Base-by-base conservation (phyloP, 2,113 vertebrate genomes). In the Hydrolagus affinis region DNA sequence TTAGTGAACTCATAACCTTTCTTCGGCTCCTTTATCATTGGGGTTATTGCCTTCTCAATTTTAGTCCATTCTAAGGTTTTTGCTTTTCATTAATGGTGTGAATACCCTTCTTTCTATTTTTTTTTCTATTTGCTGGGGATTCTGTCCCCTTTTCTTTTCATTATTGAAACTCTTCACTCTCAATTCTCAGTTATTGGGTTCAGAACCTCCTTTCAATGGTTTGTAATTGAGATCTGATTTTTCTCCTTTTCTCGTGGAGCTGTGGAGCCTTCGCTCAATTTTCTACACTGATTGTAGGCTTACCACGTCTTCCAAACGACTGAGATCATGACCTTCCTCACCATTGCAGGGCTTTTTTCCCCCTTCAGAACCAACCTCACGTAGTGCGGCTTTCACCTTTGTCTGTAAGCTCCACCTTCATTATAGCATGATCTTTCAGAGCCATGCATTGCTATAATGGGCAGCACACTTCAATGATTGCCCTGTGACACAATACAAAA, bases 1-100 rank as follows among this genome's bases (percentile, higher is more conserved):
- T 83, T 83, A 83, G 78, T 83, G 78, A 83, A 83, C 78, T 68
- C 62, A 19, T 83, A 83, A 83, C 78, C 78, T 64, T 66, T 66
- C 23, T 32, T 66, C 62, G 28, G 14, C 62, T 19, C n/a, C n/a
- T 25, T 28, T 80, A 80, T 64, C 59, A 80, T 64, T 62, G n/a
- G 17, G 25, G 78, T 68, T 83, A 78, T 83, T 83, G 78, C 25
- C 78, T 83, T 83, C 78, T 68, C 78, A 83, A 32, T 68, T 83
- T 68, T 30, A 28, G 60, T 15, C n/a, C 62, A 19, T 66, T 78
- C 32, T 83, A 28, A 83, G 78, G 60, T 83, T 62, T 62, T 64
- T 60, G 66, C 78, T 83, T 83, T 83, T 62, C 62, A 83, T 83
- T 83, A 83, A 28, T 32, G 8, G 66, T 83, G 78, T 68, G 78